Evolutionary conservation across 2,797 vertebrate species (phyloP).

Genomic region (Carduelis carduelis): DNA sequence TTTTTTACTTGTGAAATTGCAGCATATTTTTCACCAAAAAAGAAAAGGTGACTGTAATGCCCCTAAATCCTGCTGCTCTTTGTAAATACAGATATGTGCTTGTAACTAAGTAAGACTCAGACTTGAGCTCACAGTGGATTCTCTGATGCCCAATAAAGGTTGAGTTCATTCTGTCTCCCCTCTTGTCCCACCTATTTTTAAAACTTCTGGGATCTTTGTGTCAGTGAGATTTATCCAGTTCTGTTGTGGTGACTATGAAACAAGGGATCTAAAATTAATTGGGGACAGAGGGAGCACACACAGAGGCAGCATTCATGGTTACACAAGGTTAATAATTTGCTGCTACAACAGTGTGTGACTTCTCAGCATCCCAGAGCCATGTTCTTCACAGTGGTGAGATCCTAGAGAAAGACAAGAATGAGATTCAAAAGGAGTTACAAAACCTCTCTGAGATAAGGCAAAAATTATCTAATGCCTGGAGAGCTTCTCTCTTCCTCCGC

Average conservation of each 20-base stretch:
- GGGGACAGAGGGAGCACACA: background rate
- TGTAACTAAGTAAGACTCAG: background rate
- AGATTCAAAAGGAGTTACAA: background rate
- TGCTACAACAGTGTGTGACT: background rate
- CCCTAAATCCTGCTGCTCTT: background rate
- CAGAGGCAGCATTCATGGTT: background rate
- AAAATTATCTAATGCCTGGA: background rate
- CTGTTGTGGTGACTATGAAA: background rate
- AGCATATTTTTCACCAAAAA: background rate
- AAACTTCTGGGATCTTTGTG: background rate
- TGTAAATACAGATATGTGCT: rapidly evolving
- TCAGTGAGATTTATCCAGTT: background rate
- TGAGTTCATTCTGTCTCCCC: background rate
- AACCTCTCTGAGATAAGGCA: background rate
- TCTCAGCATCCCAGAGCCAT: background rate
- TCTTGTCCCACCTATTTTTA: background rate
- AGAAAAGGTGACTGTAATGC: background rate
- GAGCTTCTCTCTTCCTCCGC: background rate
- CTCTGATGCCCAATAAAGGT: background rate
- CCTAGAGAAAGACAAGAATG: background rate
- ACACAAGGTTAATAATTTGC: background rate
- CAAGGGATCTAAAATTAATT: background rate
- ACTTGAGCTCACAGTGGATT: background rate
- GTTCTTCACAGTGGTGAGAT: background rate
- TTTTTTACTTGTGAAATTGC: background rate